Evolutionary conservation across 2,113 vertebrate genomes (phyloP), one percentile per base, ranked within the genome.

Genomic region (Xiphophorus hellerii): DNA sequence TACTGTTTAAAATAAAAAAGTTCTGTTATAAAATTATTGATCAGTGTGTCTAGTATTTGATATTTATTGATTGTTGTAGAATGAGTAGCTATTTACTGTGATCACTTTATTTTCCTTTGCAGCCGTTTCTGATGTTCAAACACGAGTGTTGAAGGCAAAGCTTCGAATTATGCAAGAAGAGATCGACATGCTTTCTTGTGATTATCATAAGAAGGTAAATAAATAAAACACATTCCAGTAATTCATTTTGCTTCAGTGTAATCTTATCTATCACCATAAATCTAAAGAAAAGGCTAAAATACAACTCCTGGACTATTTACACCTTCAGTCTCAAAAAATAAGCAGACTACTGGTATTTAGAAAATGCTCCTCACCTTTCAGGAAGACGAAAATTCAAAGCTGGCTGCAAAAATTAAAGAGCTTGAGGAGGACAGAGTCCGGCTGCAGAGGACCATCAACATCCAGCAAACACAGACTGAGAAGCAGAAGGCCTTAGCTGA

Each of bases 111-210:
- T 77, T 17, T 30, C 83, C 82, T 35, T 12, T 54, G 28, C 4
- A 91, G 74, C 77, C 8, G 91, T 92, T 80, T 86, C 95, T 95
- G 97, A 97, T 83, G 95, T 95, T 85, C 96, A 97, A 84, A 94
- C 96, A 73, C 94, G 96, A 78, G 95, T 97, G 91, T 87, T 98
- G 66, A 98, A 96, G 87, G 97, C 97, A 85, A 98, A 96, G 86
- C 90, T 99, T 62, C 94, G 85, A 74, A 96, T 98, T 73, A 94
- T 91, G 67, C 96, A 97, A 74, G 96, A 98, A 67, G 96, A 99
- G 78, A 73, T 98, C 87, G 96, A 96, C 87, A 95, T 86, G 20
- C 39, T 96, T 54, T 90, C 94, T 6, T 84, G 90, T 86, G 96
- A 98, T 78, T 96, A 90, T 89, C 95, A 90, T 82, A 96, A 93